Base-by-base conservation (phyloP, 2,797 vertebrate genomes). In the Manis crassicaudata region DNA sequence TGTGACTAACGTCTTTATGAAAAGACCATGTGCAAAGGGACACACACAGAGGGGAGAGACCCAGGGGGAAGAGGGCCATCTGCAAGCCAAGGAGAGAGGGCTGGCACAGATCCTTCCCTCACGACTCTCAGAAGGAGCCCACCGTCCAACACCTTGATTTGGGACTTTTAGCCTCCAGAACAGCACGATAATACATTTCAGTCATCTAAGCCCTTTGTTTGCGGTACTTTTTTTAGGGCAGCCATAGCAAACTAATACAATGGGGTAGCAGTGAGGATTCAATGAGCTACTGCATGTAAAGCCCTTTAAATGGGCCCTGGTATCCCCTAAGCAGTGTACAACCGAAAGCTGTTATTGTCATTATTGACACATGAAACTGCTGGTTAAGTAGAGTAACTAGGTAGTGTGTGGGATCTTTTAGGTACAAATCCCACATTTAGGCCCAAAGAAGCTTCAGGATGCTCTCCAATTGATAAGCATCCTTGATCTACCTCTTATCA, bases 21-120 rank as follows among this genome's bases (percentile, higher is more conserved):
- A 81, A 94, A 92, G 67, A 86, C 52, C 67, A 50, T 14, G 32
- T 72, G 60, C 89, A 89, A 62, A 82, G 37, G 58, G 65, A 92
- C 0, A 29, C 1, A 10, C n/a, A 35, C 23, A 73, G 56, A 63
- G 21, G 25, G 0, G 43, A 58, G 37, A 77, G n/a, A 65, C 6
- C 6, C 9, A 43, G 46, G 54, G n/a, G n/a, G 27, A 67, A 35
- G 27, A 75, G 17, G 25, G 11, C 43, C 40, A 13, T 20, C 50
- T 16, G 12, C 32, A 23, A 68, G 56, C 27, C 62, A 37, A 12
- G 7, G 29, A 65, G 67, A 27, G 10, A 2, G 0, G 14, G 32
- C 73, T 73, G 12, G 83, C 73, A 62, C 25, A n/a, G 63, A 37
- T 5, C 9, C 29, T 88, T 67, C 65, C 32, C 40, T 80, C 20